Evolutionary conservation across 2,113 vertebrate genomes (phyloP), one percentile per base, ranked within the genome.

Genomic region (Excalfactoria chinensis): DNA sequence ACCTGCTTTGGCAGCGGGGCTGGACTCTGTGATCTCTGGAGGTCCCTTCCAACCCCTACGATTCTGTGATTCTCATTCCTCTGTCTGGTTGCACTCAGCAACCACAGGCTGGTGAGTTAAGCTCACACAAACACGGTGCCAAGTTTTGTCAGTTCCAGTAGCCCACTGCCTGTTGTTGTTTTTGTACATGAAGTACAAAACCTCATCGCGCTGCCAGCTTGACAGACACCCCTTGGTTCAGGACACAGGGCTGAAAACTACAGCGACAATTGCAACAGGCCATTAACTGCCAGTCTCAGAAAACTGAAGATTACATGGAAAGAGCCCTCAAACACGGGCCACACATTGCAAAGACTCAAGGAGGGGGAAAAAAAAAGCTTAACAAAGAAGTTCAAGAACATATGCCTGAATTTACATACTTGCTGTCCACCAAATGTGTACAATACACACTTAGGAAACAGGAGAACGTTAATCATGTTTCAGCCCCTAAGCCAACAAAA

Each of bases 361-460:
- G 14, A 77, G 21, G 21, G 46, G 49, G 20, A 51, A 0, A 18
- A 2, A 43, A 44, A 44, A 32, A 32, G 5, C n/a, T 51, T 56
- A 67, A 46, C 26, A 82, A 44, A 41, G 17, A 74, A 58, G 26
- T 53, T 82, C 40, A 40, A 46, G 46, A 55, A 64, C 32, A 79
- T 5, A 55, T 41, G 34, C 26, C 37, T 8, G 6, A 59, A 20
- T 64, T 64, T 58, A 25, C 37, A 76, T 37, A 51, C 30, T 34
- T 46, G 40, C 0, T 53, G 32, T 23, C 48, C 35, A 25, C 46
- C 17, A 55, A 48, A 68, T 1, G 13, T 37, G 26, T 43, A 35
- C 0, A 0, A 0, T 32, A 63, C 6, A 59, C 12, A 25, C 23
- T 76, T 20, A 35, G 68, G 40, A 75, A 90, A 72, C 21, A 59